Percentiles rank a stretch among this genome's conserved stretches.
Evolutionary conservation across 1,140 invertebrate genomes (phyloP).

Genomic region (Sminthurinus signatus): DNA sequence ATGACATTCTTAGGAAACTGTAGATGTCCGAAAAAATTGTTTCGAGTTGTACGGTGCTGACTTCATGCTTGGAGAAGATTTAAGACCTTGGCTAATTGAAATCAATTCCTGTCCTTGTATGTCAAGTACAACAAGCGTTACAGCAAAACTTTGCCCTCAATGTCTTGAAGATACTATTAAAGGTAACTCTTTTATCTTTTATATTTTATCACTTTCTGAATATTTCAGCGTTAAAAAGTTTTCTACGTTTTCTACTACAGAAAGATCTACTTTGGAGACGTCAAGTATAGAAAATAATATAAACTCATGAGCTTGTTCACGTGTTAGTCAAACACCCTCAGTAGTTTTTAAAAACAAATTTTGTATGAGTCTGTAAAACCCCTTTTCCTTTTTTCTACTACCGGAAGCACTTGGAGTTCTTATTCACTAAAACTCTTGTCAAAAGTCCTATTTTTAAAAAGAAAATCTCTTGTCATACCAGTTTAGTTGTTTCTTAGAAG

Average conservation of each 20-base stretch:
- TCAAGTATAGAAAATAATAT: too few relatives aligned
- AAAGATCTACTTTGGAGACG: too few relatives aligned
- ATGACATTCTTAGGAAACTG: constrained; percentile 67
- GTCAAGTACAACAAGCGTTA: constrained; percentile 79
- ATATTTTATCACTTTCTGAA: not conserved
- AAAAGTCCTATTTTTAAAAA: too few relatives aligned
- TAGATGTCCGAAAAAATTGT: constrained; percentile 77
- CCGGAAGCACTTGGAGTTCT: too few relatives aligned
- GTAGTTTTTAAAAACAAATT: too few relatives aligned
- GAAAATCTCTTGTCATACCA: too few relatives aligned
- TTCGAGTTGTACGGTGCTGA: constrained; percentile 92
- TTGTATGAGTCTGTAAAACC: too few relatives aligned
- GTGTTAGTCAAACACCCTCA: not conserved
- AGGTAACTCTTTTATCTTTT: too few relatives aligned
- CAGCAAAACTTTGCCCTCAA: constrained; percentile 72
- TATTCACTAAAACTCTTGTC: too few relatives aligned
- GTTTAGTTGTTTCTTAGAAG: too few relatives aligned
- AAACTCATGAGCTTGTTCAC: not conserved
- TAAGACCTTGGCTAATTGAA: constrained; percentile 85
- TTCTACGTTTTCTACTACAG: too few relatives aligned
- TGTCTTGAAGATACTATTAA: constrained; percentile 87
- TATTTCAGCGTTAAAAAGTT: constrained; percentile 1
- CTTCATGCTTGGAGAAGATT: constrained; percentile 84
- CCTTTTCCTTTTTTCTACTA: too few relatives aligned
- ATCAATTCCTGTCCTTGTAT: constrained; percentile 91